Base-by-base conservation (phyloP, 2,113 vertebrate genomes). In the Pangasianodon gigas region DNA sequence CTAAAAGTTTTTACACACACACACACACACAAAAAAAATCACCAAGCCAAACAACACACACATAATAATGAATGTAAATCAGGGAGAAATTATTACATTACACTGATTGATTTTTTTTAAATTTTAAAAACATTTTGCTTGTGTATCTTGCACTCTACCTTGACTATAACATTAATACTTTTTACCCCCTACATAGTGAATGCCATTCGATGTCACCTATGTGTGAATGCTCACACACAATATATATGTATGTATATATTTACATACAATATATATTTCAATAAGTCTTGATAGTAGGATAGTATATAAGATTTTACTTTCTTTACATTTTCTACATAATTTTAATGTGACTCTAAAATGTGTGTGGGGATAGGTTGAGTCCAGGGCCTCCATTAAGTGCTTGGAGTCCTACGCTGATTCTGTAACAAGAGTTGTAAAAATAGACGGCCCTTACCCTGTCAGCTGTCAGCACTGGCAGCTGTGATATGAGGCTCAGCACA, bases 361-460 rank as follows among this genome's bases (percentile, higher is more conserved):
- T 79, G 75, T 79, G 26, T 19, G 21, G 75, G 2, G 1, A 48
- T 75, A 41, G 37, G 37, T 75, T 24, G 71, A 74, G 71, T 4
- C 21, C 71, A 41, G 19, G 19, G 41, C 86, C 86, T 60, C 56
- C 92, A 94, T 94, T 92, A 93, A 93, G 89, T n/a, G 26, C 91
- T 93, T 93, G 92, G 92, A 82, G 77, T 80, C 46, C 46, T 16
- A n/a, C n/a, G 9, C 92, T 93, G 48, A 75, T 92, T 95, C 93
- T 90, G 93, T 94, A 93, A 91, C 87, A 92, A 93, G 93, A 84
- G 93, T 48, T 95, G 95, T 96, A 96, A 95, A 96, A 95, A 96
- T 96, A 96, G 95, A 94, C 74, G 2, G 86, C 93, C 89, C 91
- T 92, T 91, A 93, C 93, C 93, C 46, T 80, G 92, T 94, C 95